Percentiles rank a stretch among this genome's conserved stretches.
Evolutionary conservation across 2,113 vertebrate species (phyloP).

Genomic region (Herpailurus yagouaroundi): DNA sequence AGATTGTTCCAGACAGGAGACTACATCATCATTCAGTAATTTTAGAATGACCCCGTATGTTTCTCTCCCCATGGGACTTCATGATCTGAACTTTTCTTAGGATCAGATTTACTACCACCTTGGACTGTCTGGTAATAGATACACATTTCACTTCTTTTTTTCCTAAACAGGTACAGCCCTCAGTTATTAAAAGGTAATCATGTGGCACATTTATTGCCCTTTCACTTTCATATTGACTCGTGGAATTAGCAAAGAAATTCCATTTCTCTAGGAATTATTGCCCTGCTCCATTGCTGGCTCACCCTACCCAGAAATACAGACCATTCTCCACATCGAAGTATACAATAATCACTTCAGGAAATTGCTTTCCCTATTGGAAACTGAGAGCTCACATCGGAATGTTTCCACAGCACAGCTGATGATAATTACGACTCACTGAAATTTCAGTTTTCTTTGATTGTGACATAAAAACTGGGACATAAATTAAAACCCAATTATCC

Average conservation of each 20-base stretch:
- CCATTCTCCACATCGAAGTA: conserved; percentile 39
- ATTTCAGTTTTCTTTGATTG: conserved; percentile 74
- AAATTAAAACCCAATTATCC: conserved; percentile 78
- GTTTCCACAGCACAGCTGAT: conserved; percentile 68
- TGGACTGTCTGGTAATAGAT: neutral
- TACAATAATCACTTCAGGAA: conserved; percentile 69
- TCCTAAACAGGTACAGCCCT: neutral
- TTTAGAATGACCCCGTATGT: neutral
- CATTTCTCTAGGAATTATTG: conserved; percentile 44
- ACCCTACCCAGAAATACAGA: conserved; percentile 20
- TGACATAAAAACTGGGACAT: conserved; percentile 67
- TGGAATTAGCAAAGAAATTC: conserved; percentile 52
- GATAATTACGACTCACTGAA: conserved; percentile 68
- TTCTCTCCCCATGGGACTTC: neutral
- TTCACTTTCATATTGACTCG: neutral
- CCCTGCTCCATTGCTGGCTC: neutral
- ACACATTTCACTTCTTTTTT: conserved; percentile 40
- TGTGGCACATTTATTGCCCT: neutral
- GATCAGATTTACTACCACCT: neutral
- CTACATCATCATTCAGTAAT: neutral
- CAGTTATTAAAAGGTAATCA: neutral
- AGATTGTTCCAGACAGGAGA: conserved; percentile 10
- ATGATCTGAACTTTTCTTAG: neutral
- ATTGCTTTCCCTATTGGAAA: conserved; percentile 69
- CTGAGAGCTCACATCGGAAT: conserved; percentile 31